A percentile compares a stretch with the other conserved stretches of the same genome.
Conservation (phyloP, 2,797 vertebrate species). For the Fistularia tabacaria region DNA sequence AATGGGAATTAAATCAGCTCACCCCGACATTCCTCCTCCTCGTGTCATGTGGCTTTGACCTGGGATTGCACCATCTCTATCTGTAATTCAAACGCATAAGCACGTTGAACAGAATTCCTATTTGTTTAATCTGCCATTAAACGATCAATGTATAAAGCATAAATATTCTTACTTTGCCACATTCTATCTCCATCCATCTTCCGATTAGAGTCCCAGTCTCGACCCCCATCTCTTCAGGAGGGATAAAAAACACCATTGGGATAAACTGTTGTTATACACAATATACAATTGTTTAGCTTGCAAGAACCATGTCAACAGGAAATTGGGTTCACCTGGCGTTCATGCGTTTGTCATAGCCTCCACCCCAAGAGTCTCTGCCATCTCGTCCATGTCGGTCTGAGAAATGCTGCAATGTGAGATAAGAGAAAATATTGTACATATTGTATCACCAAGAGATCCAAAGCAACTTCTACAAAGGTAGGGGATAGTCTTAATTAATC, state of each 20-base stretch:
- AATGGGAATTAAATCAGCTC: slow-evolving; percentile 38
- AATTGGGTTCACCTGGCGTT: slow-evolving; percentile 65
- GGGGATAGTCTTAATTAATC: too few relatives aligned
- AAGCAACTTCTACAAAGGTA: too few relatives aligned
- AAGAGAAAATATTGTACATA: neutral
- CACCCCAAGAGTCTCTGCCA: slow-evolving; percentile 78
- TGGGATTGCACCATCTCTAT: slow-evolving; percentile 79
- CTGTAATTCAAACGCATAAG: slow-evolving; percentile 48
- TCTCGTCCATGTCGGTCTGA: slow-evolving; percentile 83
- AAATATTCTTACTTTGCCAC: slow-evolving; percentile 70
- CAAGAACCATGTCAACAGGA: neutral
- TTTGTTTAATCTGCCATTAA: too few relatives aligned
- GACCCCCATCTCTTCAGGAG: slow-evolving; percentile 74
- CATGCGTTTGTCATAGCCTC: slow-evolving; percentile 82
- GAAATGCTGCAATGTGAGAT: slow-evolving; percentile 78
- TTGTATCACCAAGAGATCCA: too few relatives aligned
- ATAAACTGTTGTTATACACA: neutral
- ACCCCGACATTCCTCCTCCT: slow-evolving; percentile 85
- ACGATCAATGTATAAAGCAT: neutral
- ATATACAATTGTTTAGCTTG: neutral
- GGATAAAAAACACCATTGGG: neutral
- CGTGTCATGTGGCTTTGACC: slow-evolving; percentile 81
- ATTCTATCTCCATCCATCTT: slow-evolving; percentile 84
- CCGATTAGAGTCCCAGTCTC: slow-evolving; percentile 86
- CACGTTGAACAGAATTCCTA: neutral